Evolutionary conservation across 2,797 vertebrate species (phyloP).

Genomic region (Microctenopoma stevenorrisi): DNA sequence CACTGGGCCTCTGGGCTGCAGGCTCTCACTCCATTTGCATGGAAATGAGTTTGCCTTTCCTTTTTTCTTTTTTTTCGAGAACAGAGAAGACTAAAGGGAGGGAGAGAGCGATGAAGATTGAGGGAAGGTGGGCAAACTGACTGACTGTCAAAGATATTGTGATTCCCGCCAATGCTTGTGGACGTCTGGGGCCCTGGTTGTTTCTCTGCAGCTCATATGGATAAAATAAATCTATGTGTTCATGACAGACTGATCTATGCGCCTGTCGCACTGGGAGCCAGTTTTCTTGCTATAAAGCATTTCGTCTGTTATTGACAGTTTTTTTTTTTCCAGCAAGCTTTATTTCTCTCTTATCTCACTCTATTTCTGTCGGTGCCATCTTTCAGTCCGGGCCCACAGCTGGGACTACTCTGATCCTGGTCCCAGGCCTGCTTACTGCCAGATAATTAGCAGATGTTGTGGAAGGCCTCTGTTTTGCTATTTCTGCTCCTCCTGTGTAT

Average conservation of each 20-base stretch:
- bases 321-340: slow-evolving; percentile 35
- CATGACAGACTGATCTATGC: slow-evolving; percentile 76
- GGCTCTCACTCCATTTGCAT: slow-evolving; percentile 88
- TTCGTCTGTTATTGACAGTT: slow-evolving; percentile 77
- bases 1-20: slow-evolving; percentile 79
- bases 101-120: slow-evolving; percentile 53
- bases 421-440: slow-evolving; percentile 71
- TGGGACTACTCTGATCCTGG: slow-evolving; percentile 76
- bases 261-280: slow-evolving; percentile 54
- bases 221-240: slow-evolving; percentile 80
- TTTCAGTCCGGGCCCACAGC: slow-evolving; percentile 70
- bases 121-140: slow-evolving; percentile 65
- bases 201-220: slow-evolving; percentile 73
- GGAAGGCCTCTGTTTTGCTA: slow-evolving; percentile 74
- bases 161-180: slow-evolving; percentile 74
- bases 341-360: slow-evolving; percentile 42
- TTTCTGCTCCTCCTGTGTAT: slow-evolving; percentile 70
- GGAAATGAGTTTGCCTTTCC: slow-evolving; percentile 87
- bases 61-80: slow-evolving; percentile 58
- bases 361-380: slow-evolving; percentile 66
- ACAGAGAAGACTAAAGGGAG: slow-evolving; percentile 68
- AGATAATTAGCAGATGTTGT: slow-evolving; percentile 85
- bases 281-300: slow-evolving; percentile 64
- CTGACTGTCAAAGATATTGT: slow-evolving; percentile 77
- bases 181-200: slow-evolving; percentile 63